These are phyloP conservation scores for Melieria crassipennis DNA, from an alignment of 2,888 invertebrate species.

Conservation along the genomic window DNA sequence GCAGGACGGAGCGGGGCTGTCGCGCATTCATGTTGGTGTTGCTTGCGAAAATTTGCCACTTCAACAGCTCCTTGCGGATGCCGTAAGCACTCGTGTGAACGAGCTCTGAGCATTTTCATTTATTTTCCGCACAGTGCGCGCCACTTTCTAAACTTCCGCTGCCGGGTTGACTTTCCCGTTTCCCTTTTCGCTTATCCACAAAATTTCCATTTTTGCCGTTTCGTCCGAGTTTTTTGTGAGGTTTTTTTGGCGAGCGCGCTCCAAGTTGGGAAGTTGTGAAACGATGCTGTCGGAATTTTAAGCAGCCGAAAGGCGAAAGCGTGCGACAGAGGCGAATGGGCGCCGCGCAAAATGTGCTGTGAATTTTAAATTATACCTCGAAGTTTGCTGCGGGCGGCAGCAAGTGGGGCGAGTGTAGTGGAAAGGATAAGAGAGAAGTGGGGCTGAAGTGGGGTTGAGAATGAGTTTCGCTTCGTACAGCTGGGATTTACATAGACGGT, in stretches of 20 bases:
- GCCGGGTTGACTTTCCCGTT: conserved; percentile 8
- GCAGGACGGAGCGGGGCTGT: not conserved
- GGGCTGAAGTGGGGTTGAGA: too few relatives aligned
- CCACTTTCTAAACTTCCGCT: conserved; percentile 24
- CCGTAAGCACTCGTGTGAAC: conserved; percentile 64
- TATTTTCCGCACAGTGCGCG: conserved; percentile 59
- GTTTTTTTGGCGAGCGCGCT: conserved; percentile 33
- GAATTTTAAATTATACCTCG: conserved; percentile 53
- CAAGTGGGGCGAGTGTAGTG: too few relatives aligned
- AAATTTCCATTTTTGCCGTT: conserved; percentile 15
- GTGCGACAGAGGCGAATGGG: conserved; percentile 34
- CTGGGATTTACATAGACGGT: too few relatives aligned
- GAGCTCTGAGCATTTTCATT: conserved; percentile 65
- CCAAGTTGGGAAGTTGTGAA: conserved; percentile 63
- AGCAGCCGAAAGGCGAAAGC: conserved; percentile 51
- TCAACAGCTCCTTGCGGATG: conserved; percentile 65
- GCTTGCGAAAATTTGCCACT: conserved; percentile 65
- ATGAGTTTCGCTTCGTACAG: too few relatives aligned
- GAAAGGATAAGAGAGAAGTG: too few relatives aligned
- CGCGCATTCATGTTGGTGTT: conserved; percentile 49
- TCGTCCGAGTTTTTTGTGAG: conserved; percentile 12
- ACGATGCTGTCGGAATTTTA: conserved; percentile 64
- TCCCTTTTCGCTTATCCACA: conserved; percentile 24
- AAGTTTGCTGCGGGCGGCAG: too few relatives aligned
- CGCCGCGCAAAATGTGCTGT: conserved; percentile 52